These are phyloP conservation scores for Lordiphosa mommai DNA, from an alignment of 1,140 invertebrate genomes.

Conservation along the genomic window DNA sequence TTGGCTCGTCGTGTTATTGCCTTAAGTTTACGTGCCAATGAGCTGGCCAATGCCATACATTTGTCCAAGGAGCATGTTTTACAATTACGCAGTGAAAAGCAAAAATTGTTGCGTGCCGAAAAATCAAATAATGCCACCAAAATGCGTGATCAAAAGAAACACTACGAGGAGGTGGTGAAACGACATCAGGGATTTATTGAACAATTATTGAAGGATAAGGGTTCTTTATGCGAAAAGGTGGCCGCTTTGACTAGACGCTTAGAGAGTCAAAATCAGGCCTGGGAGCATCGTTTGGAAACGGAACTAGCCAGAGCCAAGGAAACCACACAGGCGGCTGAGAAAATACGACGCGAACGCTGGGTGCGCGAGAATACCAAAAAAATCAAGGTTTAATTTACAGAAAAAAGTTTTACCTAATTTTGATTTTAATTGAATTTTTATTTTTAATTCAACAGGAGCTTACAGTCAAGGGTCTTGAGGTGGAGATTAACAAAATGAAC, in stretches of 20 bases:
- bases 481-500: constrained; percentile 85
- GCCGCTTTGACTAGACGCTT: constrained; percentile 81
- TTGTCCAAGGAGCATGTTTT: constrained; percentile 75
- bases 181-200: constrained; percentile 87
- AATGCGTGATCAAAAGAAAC: constrained; percentile 83
- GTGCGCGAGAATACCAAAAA: constrained; percentile 86
- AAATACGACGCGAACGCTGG: constrained; percentile 85
- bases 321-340: constrained; percentile 84
- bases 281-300: constrained; percentile 84
- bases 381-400: constrained; percentile 82
- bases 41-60: constrained; percentile 77
- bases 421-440: not conserved
- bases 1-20: constrained; percentile 69
- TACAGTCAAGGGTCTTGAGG: constrained; percentile 87
- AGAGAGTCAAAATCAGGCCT: constrained; percentile 81
- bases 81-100: constrained; percentile 67
- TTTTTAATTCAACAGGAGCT: constrained; percentile 81
- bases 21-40: constrained; percentile 72
- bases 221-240: constrained; percentile 84
- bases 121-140: constrained; percentile 65
- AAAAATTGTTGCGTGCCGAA: constrained; percentile 66
- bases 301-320: constrained; percentile 85
- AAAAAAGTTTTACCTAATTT: not conserved
- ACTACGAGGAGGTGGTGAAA: constrained; percentile 83
- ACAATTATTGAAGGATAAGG: constrained; percentile 85